Conservation (phyloP, 2,113 vertebrate species). For the Phalacrocorax brasilianus region DNA sequence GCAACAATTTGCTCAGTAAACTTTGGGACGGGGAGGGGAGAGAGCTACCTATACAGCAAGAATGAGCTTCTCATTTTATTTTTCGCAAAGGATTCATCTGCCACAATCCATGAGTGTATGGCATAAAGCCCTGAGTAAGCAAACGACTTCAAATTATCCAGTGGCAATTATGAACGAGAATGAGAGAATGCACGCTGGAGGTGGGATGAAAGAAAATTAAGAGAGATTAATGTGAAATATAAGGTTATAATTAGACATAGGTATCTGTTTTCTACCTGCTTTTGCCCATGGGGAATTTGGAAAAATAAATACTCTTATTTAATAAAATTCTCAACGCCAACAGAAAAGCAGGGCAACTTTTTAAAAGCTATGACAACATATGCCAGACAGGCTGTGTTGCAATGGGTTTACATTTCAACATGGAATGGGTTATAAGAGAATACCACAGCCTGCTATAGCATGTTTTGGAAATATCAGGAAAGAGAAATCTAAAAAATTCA, state of each 20-base stretch:
- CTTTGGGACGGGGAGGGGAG: neutral
- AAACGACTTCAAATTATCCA: constrained; percentile 51
- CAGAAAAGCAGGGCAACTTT: constrained; percentile 39
- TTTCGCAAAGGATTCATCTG: neutral
- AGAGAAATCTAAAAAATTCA: neutral
- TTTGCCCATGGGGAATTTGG: constrained; percentile 51
- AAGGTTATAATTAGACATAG: constrained; percentile 62
- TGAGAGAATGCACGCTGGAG: constrained; percentile 25
- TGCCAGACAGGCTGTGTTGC: constrained; percentile 29
- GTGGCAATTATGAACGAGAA: constrained; percentile 47
- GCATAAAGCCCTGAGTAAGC: constrained; percentile 56
- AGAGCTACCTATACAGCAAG: neutral
- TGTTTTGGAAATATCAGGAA: neutral
- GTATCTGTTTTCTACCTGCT: constrained; percentile 61
- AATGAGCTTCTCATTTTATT: neutral
- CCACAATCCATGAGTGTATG: constrained; percentile 18
- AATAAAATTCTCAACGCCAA: constrained; percentile 49
- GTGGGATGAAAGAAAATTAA: constrained; percentile 57
- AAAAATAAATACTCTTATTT: constrained; percentile 58
- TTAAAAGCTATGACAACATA: constrained; percentile 40
- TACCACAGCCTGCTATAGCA: constrained; percentile 29
- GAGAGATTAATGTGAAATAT: constrained; percentile 56
- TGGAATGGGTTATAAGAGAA: neutral
- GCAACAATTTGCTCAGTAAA: constrained; percentile 36
- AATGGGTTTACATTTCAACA: constrained; percentile 48